These are phyloP conservation scores for Tolmerus cingulatus DNA, from an alignment of 2,888 invertebrate species.

Conservation along the genomic window DNA sequence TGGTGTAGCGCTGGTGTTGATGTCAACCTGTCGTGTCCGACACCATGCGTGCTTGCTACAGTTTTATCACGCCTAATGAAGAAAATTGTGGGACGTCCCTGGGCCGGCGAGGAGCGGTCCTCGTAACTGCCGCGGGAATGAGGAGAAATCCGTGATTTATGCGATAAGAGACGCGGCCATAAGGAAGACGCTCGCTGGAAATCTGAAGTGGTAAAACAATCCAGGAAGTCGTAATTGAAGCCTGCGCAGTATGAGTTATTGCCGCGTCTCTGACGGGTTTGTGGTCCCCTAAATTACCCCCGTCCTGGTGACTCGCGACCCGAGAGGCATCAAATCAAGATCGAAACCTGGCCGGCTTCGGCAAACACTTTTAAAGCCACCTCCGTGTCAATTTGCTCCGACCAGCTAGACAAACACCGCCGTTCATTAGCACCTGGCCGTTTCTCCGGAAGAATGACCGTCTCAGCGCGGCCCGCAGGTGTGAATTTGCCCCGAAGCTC, in stretches of 20 bases:
- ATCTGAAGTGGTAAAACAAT: background rate
- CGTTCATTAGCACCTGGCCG: background rate
- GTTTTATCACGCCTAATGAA: slow-evolving; percentile 42
- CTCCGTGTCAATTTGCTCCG: background rate
- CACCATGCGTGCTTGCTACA: slow-evolving; percentile 35
- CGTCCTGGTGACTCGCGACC: background rate
- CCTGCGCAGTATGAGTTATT: background rate
- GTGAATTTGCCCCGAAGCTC: slow-evolving; percentile 9
- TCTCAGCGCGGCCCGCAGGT: background rate
- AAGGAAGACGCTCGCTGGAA: background rate
- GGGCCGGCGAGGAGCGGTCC: background rate
- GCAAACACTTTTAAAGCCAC: background rate
- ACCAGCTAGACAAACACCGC: background rate
- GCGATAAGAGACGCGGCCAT: background rate
- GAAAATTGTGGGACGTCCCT: slow-evolving; percentile 23
- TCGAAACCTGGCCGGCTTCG: background rate
- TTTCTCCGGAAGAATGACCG: background rate
- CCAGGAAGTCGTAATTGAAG: background rate
- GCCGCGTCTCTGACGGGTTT: background rate
- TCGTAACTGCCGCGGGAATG: background rate
- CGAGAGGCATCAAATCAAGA: background rate
- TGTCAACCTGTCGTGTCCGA: slow-evolving; percentile 40
- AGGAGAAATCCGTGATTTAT: slow-evolving; percentile 11
- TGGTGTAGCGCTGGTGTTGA: slow-evolving; percentile 28
- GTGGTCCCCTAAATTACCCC: background rate